Evolutionary conservation across 2,797 vertebrate species (phyloP).

Genomic region (Dipus sagitta): DNA sequence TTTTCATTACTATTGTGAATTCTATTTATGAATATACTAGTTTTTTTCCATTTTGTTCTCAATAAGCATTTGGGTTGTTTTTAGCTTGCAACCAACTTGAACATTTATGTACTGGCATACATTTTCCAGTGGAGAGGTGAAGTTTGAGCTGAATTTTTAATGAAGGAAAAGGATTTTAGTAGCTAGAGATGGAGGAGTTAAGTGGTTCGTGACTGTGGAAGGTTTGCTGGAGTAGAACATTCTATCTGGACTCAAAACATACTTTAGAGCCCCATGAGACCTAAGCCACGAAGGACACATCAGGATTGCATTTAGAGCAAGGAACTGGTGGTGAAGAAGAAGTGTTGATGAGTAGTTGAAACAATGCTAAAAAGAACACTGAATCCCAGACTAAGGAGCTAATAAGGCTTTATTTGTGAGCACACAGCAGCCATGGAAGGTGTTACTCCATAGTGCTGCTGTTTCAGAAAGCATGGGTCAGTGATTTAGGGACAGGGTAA

Average conservation of each 20-base stretch:
- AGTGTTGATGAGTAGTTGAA: background rate
- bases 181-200: slow-evolving; percentile 14
- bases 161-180: slow-evolving; percentile 47
- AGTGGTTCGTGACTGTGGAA: background rate
- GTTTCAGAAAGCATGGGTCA: slow-evolving; percentile 22
- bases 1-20: background rate
- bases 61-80: slow-evolving; percentile 22
- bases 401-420: slow-evolving; percentile 31
- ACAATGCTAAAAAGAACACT: background rate
- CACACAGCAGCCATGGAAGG: background rate
- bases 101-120: background rate
- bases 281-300: background rate
- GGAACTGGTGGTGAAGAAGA: background rate
- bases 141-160: slow-evolving; percentile 31
- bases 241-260: background rate
- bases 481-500: background rate
- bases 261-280: too few species aligned
- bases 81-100: background rate
- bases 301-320: background rate
- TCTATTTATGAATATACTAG: slow-evolving; percentile 30
- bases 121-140: slow-evolving; percentile 4
- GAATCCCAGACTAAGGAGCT: background rate
- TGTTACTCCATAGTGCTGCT: slow-evolving; percentile 22
- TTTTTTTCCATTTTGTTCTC: slow-evolving; percentile 32
- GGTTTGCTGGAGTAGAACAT: background rate